Conservation (phyloP, 2,888 invertebrate species). For the Lycia hirtaria region DNA sequence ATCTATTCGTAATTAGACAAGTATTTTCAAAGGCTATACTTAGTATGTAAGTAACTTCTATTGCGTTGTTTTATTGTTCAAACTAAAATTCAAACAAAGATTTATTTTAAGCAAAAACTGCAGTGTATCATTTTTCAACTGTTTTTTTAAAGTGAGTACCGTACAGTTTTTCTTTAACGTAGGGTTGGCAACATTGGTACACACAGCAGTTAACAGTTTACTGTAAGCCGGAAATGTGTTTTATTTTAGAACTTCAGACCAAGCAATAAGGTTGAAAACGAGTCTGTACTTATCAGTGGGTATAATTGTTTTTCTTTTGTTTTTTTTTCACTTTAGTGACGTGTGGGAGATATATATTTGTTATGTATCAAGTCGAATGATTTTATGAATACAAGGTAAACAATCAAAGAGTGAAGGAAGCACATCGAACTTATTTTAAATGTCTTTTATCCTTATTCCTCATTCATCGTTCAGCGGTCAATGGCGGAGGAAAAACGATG, state of each 20-base stretch:
- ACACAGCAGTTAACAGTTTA: conserved; percentile 42
- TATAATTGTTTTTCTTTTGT: conserved; percentile 12
- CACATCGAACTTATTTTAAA: conserved; percentile 12
- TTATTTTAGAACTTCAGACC: conserved; percentile 12
- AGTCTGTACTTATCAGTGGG: conserved; percentile 3
- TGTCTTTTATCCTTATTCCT: conserved; percentile 11
- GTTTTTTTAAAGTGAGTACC: too few species aligned
- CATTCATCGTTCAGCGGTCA: neutral
- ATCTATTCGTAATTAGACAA: too few species aligned
- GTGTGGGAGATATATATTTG: conserved; percentile 1
- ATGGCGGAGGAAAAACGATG: conserved; percentile 13
- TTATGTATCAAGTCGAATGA: neutral
- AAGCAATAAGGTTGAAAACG: conserved; percentile 16
- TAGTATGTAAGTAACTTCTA: too few species aligned
- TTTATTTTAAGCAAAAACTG: too few species aligned
- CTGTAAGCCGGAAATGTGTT: conserved; percentile 8
- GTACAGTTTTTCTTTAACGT: too few species aligned
- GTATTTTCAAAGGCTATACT: too few species aligned
- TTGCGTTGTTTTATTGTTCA: too few species aligned
- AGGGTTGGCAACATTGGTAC: too few species aligned
- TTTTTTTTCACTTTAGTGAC: conserved; percentile 2
- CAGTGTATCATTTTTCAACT: too few species aligned
- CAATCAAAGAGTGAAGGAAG: conserved; percentile 3
- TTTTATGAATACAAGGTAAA: neutral
- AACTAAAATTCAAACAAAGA: too few species aligned